Base-by-base conservation (phyloP, 2,797 vertebrate species). In the Coregonus sp. region DNA sequence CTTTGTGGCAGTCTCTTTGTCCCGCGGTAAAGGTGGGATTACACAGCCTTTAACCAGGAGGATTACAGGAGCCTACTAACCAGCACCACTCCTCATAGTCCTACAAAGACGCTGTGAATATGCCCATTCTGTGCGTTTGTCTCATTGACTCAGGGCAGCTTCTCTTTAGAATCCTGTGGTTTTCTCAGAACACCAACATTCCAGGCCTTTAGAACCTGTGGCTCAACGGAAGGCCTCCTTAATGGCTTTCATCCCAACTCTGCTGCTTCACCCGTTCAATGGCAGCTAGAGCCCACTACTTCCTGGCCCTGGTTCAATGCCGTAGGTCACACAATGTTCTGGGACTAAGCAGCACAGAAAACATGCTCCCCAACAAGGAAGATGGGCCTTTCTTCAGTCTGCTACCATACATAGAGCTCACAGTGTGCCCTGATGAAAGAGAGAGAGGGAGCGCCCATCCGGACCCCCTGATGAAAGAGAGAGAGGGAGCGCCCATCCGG, bases 61-160 rank as follows among this genome's bases (percentile, higher is more conserved):
- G 86, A 87, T 86, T 89, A 86, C 83, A 83, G 81, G 79, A 79
- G 85, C 68, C 70, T 69, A 75, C 63, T 76, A 74, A 81, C 72
- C 75, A 31, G 29, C 72, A 29, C 67, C 73, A 78, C 70, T 72
- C 77, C 76, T 70, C 73, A 78, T 79, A 83, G 77, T 74, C 68
- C 40, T 11, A 74, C 40, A 47, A 76, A 52, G 20, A 63, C 35
- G 12, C 54, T 61, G 66, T 76, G 63, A 77, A 68, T 63, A 77
- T 20, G 76, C 61, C n/a, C 18, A 16, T 50, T 76, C 63, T 51
- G 50, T 78, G 59, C 70, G 52, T 78, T 78, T 71, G 66, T 72
- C 70, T 75, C 77, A 81, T 70, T 29, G 78, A 81, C 71, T 67
- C 16, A 61, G 68, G 50, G 50, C 59, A 56, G 65, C 16, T 69